Conservation (phyloP, 1,140 invertebrate species). For the Apis florea region DNA sequence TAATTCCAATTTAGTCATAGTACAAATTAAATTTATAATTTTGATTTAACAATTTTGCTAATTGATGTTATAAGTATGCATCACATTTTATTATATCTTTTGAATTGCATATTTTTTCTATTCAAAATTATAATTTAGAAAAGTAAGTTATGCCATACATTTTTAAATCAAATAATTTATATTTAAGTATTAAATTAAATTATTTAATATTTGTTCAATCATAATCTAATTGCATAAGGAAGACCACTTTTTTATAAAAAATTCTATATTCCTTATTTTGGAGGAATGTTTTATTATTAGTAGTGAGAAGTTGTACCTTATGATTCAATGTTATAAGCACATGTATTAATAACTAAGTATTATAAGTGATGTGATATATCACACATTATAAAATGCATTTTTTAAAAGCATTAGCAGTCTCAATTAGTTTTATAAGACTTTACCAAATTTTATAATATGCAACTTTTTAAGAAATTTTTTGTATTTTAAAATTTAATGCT, state of each 20-base stretch:
- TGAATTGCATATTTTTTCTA: not conserved
- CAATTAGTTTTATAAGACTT: constrained; percentile 59
- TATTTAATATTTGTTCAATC: not conserved
- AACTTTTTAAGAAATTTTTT: constrained; percentile 48
- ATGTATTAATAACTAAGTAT: constrained; percentile 45
- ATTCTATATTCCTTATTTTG: not conserved
- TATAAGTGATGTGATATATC: constrained; percentile 22
- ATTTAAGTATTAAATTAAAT: not conserved
- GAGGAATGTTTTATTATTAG: not conserved
- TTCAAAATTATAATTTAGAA: not conserved
- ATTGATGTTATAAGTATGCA: not conserved
- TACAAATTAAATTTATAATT: constrained; percentile 32
- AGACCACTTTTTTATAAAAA: not conserved
- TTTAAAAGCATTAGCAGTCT: constrained; percentile 14
- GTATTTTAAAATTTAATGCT: constrained; percentile 57
- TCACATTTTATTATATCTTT: not conserved
- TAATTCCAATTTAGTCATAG: constrained; percentile 20
- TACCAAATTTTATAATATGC: constrained; percentile 54
- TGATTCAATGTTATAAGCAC: constrained; percentile 2
- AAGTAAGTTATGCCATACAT: constrained; percentile 18
- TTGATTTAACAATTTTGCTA: constrained; percentile 28
- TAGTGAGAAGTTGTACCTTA: constrained; percentile 9
- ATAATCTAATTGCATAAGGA: not conserved
- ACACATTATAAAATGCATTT: constrained; percentile 39
- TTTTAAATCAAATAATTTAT: constrained; percentile 27